Evolutionary conservation across 1,140 invertebrate species (phyloP), one percentile per base, ranked within the genome.

Genomic region (Psix sp.): DNA sequence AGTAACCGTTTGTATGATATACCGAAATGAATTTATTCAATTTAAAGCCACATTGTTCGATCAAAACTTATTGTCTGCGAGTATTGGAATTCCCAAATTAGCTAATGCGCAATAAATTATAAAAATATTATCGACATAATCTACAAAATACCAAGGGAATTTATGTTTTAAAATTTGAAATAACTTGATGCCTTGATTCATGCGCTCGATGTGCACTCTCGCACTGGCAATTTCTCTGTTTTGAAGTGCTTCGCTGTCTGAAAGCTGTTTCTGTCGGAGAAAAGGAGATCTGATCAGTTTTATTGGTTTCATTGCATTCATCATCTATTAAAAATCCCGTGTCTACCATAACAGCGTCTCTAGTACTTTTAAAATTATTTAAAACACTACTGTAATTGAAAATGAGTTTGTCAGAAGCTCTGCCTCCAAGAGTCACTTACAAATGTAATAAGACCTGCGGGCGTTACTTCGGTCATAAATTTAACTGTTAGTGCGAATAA

Each of bases 401-500:
- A 48, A 83, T 80, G 9, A 17, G 15, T 71, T 74, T 74, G 45
- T 83, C 81, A 35, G 74, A 60, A n/a, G 66, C 54, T 48, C 40
- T 24, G 4, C 21, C 21, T 24, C 4, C 9, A 60, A 36, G 40
- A 46, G 21, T 70, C 48, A 42, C 48, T 60, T 0, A 57, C 45
- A 14, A 56, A 56, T 17, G 36, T 39, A 3, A 82, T 45, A 46
- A 84, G 52, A 3, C 74, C 80, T 70, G 67, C 71, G 38, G 76
- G 38, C 18, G 54, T 24, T 52, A 67, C 9, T 70, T 65, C 77
- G 13, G 80, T 75, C 42, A 84, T 63, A 52, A 73, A 71, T 68
- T 84, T 82, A 11, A 77, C 43, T 13, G 79, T 84, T 82, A 82
- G 31, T 75, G 62, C 0, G 77, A 82, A 63, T 75, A 80, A n/a